A percentile compares a stretch with the other conserved stretches of the same genome.
These are phyloP conservation scores for Acleris holmiana DNA, from an alignment of 2,888 invertebrate species.

Conservation along the genomic window DNA sequence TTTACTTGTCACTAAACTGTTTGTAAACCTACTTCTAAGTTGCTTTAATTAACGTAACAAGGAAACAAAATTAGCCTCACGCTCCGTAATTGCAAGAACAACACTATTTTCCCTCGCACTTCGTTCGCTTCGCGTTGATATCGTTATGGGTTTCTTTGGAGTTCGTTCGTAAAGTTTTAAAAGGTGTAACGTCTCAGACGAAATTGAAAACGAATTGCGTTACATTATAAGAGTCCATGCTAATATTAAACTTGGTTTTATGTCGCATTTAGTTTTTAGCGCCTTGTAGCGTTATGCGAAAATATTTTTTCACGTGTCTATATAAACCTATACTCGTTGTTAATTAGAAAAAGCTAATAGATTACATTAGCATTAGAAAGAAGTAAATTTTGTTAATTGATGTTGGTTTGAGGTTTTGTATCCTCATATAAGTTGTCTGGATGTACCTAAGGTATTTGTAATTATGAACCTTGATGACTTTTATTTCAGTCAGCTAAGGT, in stretches of 20 bases:
- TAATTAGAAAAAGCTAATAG: neutral
- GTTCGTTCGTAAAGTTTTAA: conserved; percentile 24
- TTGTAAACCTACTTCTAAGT: conserved; percentile 29
- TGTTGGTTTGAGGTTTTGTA: too few species aligned
- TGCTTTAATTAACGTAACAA: conserved; percentile 28
- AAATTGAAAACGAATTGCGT: conserved; percentile 22
- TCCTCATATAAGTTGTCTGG: too few species aligned
- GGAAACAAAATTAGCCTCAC: conserved; percentile 31
- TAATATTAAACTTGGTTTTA: neutral
- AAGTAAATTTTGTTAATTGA: too few species aligned
- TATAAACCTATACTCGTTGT: too few species aligned
- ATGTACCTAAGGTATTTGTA: too few species aligned
- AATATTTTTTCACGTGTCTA: too few species aligned
- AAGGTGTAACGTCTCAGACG: conserved; percentile 10
- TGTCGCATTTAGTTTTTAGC: neutral
- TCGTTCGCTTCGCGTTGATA: conserved; percentile 27
- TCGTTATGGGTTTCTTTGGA: conserved; percentile 30
- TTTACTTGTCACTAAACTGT: conserved; percentile 34
- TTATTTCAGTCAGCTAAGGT: too few species aligned
- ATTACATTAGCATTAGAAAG: neutral
- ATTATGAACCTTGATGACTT: too few species aligned
- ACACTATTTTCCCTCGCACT: conserved; percentile 31
- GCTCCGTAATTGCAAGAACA: conserved; percentile 33
- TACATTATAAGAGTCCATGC: neutral
- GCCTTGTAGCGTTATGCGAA: neutral